Evolutionary conservation across 2,113 vertebrate species (phyloP), one percentile per base, ranked within the genome.

Genomic region (Axis porcinus): DNA sequence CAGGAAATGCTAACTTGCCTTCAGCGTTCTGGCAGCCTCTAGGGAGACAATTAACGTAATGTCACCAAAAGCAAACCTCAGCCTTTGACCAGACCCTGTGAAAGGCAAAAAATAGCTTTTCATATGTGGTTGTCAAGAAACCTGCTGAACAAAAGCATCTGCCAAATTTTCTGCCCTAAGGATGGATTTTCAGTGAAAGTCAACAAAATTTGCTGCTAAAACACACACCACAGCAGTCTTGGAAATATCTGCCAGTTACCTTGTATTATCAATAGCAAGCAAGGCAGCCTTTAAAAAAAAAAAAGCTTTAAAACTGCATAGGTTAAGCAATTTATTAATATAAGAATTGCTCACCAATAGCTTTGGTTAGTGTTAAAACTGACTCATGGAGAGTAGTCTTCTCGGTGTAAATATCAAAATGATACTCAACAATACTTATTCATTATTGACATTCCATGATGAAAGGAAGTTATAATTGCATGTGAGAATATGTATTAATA

Each of bases 21-120:
- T 89, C 85, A 87, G 89, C 45, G 0, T 85, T 97, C 87, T 36
- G 47, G 91, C 67, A 82, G 81, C 95, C 98, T 95, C 97, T 7
- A 55, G 97, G 97, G 98, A 98, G 94, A 97, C 97, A 98, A 98
- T 98, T 98, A 98, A 97, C 28, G 9, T 95, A 74, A 12, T 98
- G 98, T 97, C 97, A 97, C 97, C 84, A 82, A 97, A 97, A 98
- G 95, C 74, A 96, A 95, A 91, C 43, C n/a, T 96, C 62, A 70
- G 97, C 96, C 96, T 97, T 96, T 97, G 96, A 98, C 97, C 95
- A 94, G 78, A 91, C 76, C 84, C 82, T 90, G 93, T 93, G 95
- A 97, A 93, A 95, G 54, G 83, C 30, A 7, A 91, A 97, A 89
- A 95, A 97, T 55, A 94, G 91, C 88, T 96, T 95, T 97, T 97